Evolutionary conservation across 2,888 invertebrate genomes (phyloP), one percentile per base, ranked within the genome.

Genomic region (Drosophila setosimentum): DNA sequence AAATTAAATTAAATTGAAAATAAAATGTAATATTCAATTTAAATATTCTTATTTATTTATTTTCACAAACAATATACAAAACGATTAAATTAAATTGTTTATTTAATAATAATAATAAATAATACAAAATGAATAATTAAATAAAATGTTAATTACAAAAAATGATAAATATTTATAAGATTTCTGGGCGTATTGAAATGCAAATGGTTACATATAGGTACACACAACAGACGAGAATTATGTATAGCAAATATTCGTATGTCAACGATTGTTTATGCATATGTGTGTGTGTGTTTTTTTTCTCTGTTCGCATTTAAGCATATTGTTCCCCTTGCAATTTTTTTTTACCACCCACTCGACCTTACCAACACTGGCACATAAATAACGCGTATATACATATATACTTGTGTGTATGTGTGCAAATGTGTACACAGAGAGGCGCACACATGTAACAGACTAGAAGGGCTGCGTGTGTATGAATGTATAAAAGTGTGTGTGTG

Each of bases 281-380:
- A n/a, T 16, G 30, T 32, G 16, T 35, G 18, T 35, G 3, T 54
- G 33, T 18, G 6, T 24, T 11, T 24, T 21, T 16, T 33, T 33
- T 24, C 35, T 13, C 11, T 50, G 32, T 68, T 51, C 29, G 66
- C 40, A 50, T 50, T 59, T 40, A 60, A 60, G 37, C 60, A 51
- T 49, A 48, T 53, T 58, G 30, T 42, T 50, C 30, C 29, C 58
- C 29, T 27, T 53, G 32, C 70, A 35, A 37, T 45, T 40, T 32
- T 58, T 33, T 42, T 57, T 53, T 32, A 59, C 71, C 65, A 73
- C 68, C 73, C 80, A 80, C 72, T 70, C 54, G 49, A 57, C 53
- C 45, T 63, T 48, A 59, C 13, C 63, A 37, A 48, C 60, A 65
- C 58, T 65, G 59, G 55, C 72, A 81, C 57, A 83, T 57, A 64